Percentiles rank a stretch among this genome's conserved stretches.
Evolutionary conservation across 1,140 invertebrate species (phyloP).

Genomic region (Delia radicum): DNA sequence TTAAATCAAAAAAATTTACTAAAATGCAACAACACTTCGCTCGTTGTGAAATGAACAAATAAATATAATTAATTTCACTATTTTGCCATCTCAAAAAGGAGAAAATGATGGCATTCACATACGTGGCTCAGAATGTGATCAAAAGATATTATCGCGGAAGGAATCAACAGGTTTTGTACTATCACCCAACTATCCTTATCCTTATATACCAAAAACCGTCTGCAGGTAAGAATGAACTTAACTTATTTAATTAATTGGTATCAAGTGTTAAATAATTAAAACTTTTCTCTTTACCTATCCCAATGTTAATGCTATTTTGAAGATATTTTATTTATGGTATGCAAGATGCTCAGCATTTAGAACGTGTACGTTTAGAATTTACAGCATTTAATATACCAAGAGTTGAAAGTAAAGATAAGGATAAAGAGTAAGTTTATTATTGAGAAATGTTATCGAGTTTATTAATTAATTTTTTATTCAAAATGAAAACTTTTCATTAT

Average conservation of each 20-base stretch:
- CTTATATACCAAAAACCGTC: constrained; percentile 90
- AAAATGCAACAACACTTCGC: neutral
- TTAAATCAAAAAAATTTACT: neutral
- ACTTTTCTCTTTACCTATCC: neutral
- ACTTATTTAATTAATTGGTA: neutral
- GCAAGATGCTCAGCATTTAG: constrained; percentile 92
- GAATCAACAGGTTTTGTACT: constrained; percentile 87
- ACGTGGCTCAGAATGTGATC: constrained; percentile 94
- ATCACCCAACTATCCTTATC: constrained; percentile 93
- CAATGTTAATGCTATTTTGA: constrained; percentile 24
- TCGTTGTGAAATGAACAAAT: neutral
- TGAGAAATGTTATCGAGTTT: neutral
- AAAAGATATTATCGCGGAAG: constrained; percentile 91
- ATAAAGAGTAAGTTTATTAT: constrained; percentile 42
- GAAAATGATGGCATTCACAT: constrained; percentile 88
- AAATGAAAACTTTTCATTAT: constrained; percentile 1
- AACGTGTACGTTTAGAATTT: constrained; percentile 87
- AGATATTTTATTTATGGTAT: constrained; percentile 97
- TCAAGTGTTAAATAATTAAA: neutral
- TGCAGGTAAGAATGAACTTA: constrained; percentile 65
- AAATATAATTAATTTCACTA: no score
- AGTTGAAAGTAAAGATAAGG: constrained; percentile 61
- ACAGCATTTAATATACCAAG: constrained; percentile 87
- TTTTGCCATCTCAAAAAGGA: constrained; percentile 34
- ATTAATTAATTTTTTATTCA: neutral